Percentiles rank a stretch among this genome's conserved stretches.
phyloP scores from a whole-genome alignment of 2,797 vertebrate genomes.

The Mareca penelope region DNA sequence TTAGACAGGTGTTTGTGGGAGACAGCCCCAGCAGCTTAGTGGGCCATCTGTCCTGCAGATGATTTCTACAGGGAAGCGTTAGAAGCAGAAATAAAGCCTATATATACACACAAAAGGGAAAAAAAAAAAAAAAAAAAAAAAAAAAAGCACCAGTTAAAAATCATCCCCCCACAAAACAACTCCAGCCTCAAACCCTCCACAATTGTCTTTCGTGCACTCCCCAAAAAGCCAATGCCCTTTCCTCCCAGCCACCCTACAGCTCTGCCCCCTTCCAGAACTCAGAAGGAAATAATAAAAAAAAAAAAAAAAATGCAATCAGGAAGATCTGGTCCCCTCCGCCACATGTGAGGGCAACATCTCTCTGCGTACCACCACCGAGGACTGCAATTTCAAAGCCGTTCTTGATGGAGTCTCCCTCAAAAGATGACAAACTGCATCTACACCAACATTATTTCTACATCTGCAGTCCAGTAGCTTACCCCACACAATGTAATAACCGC shows the following conservation, averaged over 20 bases:
- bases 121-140: background rate
- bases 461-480: background rate
- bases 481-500: background rate
- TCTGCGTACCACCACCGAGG: background rate
- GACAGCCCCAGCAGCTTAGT: slow-evolving; percentile 3
- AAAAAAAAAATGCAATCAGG: background rate
- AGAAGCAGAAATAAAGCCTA: slow-evolving; percentile 40
- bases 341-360: fast-evolving
- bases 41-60: slow-evolving; percentile 53
- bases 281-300: background rate
- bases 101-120: background rate
- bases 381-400: background rate
- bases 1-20: slow-evolving; percentile 47
- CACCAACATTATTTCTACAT: background rate
- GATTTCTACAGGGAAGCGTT: slow-evolving; percentile 6
- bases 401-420: background rate
- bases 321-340: background rate
- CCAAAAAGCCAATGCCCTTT: background rate
- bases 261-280: background rate
- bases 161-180: background rate
- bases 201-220: background rate
- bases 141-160: background rate
- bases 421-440: background rate
- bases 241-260: background rate
- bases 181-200: background rate